Evolutionary conservation across 92 coral and sea anemone genomes (phyloP).

Genomic region (Heliopora coerulea): DNA sequence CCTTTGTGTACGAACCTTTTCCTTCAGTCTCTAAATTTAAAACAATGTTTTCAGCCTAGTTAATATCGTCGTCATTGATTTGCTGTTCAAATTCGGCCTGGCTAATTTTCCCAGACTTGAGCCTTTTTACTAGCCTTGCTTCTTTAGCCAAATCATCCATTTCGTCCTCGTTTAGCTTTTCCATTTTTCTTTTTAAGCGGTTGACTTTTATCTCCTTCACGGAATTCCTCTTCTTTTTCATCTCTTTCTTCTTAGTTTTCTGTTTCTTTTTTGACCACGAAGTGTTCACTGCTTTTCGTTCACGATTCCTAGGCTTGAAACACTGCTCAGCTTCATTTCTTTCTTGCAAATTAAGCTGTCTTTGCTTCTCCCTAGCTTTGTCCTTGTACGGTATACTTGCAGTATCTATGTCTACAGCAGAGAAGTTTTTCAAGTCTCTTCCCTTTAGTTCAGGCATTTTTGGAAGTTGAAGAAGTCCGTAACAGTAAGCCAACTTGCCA

Average conservation of each 20-base stretch:
- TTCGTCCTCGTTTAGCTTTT: conserved; percentile 63
- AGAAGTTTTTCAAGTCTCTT: conserved; percentile 61
- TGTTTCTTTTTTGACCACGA: conserved; percentile 88
- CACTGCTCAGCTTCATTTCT: conserved; percentile 22
- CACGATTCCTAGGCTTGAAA: background rate
- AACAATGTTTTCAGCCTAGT: background rate
- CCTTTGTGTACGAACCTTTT: too few relatives aligned
- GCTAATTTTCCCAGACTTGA: conserved; percentile 84
- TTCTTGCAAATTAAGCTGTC: conserved; percentile 61
- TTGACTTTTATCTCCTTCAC: conserved; percentile 13
- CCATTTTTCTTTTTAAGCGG: conserved; percentile 48
- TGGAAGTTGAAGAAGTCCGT: conserved; percentile 87
- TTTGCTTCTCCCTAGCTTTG: conserved; percentile 79
- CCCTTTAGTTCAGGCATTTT: conserved; percentile 90
- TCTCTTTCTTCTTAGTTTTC: conserved; percentile 65
- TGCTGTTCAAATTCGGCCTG: conserved; percentile 65
- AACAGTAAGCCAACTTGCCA: conserved; percentile 84
- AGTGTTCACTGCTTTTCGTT: conserved; percentile 45
- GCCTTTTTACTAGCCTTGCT: conserved; percentile 75
- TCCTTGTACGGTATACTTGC: conserved; percentile 65
- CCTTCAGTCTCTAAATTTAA: background rate
- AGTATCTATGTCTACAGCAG: conserved; percentile 64
- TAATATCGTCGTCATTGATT: conserved; percentile 47
- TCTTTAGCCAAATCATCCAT: conserved; percentile 82
- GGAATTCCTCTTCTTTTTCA: conserved; percentile 53